A percentile compares a stretch with the other conserved stretches of the same genome.
These are phyloP conservation scores for Allacma fusca DNA, from an alignment of 2,888 invertebrate species.

Conservation along the genomic window DNA sequence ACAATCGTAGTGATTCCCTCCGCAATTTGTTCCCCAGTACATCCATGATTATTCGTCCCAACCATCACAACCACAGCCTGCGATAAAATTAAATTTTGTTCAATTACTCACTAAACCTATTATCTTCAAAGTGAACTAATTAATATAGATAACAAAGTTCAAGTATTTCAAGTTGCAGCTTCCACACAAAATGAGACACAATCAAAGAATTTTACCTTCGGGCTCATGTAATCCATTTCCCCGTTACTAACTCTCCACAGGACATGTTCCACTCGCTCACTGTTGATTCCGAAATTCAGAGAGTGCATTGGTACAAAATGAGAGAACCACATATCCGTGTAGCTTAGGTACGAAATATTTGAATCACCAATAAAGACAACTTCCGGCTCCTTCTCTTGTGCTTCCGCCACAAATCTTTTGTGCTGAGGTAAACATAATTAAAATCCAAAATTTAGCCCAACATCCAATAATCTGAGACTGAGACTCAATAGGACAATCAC, in stretches of 20 bases:
- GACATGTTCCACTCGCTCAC: conserved; percentile 86
- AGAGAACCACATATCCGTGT: conserved; percentile 87
- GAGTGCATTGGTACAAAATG: conserved; percentile 91
- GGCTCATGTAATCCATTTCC: conserved; percentile 85
- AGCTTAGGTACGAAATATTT: conserved; percentile 80
- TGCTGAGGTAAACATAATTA: too few species aligned
- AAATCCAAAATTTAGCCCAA: too few species aligned
- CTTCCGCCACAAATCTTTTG: conserved; percentile 82
- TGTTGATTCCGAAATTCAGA: conserved; percentile 88
- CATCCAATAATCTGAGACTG: too few species aligned
- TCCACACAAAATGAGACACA: background rate
- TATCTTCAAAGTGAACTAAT: too few species aligned
- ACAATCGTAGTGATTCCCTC: conserved; percentile 84
- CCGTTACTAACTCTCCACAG: conserved; percentile 90
- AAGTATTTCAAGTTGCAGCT: conserved; percentile 28
- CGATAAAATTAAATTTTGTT: too few species aligned
- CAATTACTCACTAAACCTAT: too few species aligned
- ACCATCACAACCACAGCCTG: conserved; percentile 76
- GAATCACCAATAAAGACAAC: conserved; percentile 92
- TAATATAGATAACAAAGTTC: conserved; percentile 15
- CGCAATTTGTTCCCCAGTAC: conserved; percentile 80
- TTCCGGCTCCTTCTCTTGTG: conserved; percentile 89
- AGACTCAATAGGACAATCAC: too few species aligned
- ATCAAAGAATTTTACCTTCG: conserved; percentile 72
- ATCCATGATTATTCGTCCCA: conserved; percentile 86